These are phyloP conservation scores for Euphydryas editha DNA, from an alignment of 2,888 invertebrate species.

Conservation along the genomic window DNA sequence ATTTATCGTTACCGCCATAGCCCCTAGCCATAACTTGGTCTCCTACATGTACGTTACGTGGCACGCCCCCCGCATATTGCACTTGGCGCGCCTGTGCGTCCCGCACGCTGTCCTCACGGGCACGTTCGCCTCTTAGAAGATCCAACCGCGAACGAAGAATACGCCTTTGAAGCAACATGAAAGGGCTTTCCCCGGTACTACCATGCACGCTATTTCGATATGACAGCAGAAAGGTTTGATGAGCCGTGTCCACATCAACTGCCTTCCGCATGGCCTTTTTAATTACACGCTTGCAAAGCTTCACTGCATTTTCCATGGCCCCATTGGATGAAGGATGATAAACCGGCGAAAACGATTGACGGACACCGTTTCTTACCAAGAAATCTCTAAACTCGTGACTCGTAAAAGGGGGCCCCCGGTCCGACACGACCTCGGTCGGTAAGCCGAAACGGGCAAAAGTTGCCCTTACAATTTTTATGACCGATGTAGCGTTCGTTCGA, in stretches of 20 bases:
- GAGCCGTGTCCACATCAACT: constrained; percentile 26
- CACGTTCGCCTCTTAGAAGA: background rate
- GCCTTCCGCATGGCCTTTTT: constrained; percentile 31
- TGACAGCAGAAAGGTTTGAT: constrained; percentile 4
- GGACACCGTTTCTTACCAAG: constrained; percentile 36
- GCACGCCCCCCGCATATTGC: background rate
- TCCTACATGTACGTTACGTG: background rate
- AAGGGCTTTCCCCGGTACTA: background rate
- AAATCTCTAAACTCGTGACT: constrained; percentile 35
- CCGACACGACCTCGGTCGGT: constrained; percentile 40
- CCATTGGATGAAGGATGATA: constrained; percentile 44
- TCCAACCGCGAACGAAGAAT: background rate
- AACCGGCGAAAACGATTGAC: constrained; percentile 38
- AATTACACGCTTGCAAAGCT: constrained; percentile 42
- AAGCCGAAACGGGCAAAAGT: constrained; percentile 29
- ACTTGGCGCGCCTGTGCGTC: background rate
- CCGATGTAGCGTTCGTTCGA: constrained; percentile 15
- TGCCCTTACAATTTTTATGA: constrained; percentile 24
- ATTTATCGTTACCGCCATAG: background rate
- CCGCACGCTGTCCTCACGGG: background rate
- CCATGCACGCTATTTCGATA: background rate
- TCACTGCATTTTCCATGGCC: constrained; percentile 44
- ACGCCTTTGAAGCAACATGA: background rate
- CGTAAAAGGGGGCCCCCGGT: constrained; percentile 42
- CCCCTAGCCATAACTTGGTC: background rate